Percentiles rank a stretch among this genome's conserved stretches.
Evolutionary conservation across 1,140 invertebrate genomes (phyloP).

Genomic region (Holcopasites calliopsidis): DNA sequence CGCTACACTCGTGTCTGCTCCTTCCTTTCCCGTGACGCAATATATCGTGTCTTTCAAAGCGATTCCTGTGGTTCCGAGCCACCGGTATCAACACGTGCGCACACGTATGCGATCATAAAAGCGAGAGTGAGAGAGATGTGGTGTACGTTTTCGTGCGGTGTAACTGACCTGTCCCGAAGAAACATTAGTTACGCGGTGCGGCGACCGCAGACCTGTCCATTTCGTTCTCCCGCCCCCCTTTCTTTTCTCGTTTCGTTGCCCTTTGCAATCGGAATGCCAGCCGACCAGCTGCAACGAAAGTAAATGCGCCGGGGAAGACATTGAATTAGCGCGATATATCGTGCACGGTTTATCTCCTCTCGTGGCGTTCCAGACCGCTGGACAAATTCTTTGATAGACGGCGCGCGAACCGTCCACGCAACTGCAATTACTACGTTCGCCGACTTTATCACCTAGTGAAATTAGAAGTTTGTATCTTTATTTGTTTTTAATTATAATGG

Average conservation of each 20-base stretch:
- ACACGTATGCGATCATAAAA: background rate
- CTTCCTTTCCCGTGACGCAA: conserved; percentile 55
- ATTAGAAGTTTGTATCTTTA: background rate
- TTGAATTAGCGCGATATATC: conserved; percentile 48
- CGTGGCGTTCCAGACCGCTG: background rate
- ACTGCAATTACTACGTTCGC: background rate
- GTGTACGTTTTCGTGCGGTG: conserved; percentile 67
- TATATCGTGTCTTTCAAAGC: conserved; percentile 46
- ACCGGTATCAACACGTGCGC: conserved; percentile 48
- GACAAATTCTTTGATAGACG: conserved; percentile 45
- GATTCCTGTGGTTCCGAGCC: conserved; percentile 66
- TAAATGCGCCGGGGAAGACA: conserved; percentile 29
- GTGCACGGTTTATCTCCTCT: conserved; percentile 32
- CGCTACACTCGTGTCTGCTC: too few species aligned
- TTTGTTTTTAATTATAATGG: background rate
- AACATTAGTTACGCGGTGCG: conserved; percentile 60
- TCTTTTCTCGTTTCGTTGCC: conserved; percentile 42
- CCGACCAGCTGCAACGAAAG: conserved; percentile 38
- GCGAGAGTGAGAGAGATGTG: background rate
- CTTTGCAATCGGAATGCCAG: conserved; percentile 41
- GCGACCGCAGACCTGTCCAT: conserved; percentile 56
- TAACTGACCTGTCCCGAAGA: conserved; percentile 66
- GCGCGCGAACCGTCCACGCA: background rate
- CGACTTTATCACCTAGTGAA: background rate
- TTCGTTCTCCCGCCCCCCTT: conserved; percentile 39